Evolutionary conservation across 2,797 vertebrate genomes (phyloP).

Genomic region (Halcyon smyrnensis): DNA sequence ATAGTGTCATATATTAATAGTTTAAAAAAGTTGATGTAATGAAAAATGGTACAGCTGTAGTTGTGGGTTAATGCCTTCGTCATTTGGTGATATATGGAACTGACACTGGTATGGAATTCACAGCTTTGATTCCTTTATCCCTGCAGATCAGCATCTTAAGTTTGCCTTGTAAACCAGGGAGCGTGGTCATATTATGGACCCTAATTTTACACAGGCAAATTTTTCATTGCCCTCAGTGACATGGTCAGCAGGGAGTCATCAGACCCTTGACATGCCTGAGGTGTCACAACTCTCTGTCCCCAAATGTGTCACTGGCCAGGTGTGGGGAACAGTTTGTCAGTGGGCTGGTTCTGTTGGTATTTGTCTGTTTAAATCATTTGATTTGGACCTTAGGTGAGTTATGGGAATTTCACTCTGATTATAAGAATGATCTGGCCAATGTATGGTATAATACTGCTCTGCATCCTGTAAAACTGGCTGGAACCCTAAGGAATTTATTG

Average conservation of each 20-base stretch:
- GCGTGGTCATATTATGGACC: not conserved
- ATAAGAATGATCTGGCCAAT: not conserved
- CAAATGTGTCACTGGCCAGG: not conserved
- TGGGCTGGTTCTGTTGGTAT: not conserved
- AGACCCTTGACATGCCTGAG: not conserved
- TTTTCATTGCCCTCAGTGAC: not conserved
- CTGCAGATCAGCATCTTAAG: not conserved
- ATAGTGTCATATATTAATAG: not conserved
- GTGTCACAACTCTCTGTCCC: not conserved
- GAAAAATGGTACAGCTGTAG: not conserved
- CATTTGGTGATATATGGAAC: fast-evolving
- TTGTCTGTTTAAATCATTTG: not conserved
- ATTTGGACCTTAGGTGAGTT: not conserved
- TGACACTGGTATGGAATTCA: not conserved
- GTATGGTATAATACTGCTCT: not conserved
- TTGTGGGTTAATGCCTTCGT: not conserved
- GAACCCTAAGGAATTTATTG: not conserved
- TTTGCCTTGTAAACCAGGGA: not conserved
- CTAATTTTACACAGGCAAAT: not conserved
- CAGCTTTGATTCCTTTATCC: not conserved
- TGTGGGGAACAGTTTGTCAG: not conserved
- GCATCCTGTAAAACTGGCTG: not conserved
- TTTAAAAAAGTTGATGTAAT: not conserved
- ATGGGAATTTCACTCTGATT: not conserved
- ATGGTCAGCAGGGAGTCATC: fast-evolving